Evolutionary conservation across 1,140 invertebrate species (phyloP), one percentile per base, ranked within the genome.

Genomic region (Eubasilissa regina): DNA sequence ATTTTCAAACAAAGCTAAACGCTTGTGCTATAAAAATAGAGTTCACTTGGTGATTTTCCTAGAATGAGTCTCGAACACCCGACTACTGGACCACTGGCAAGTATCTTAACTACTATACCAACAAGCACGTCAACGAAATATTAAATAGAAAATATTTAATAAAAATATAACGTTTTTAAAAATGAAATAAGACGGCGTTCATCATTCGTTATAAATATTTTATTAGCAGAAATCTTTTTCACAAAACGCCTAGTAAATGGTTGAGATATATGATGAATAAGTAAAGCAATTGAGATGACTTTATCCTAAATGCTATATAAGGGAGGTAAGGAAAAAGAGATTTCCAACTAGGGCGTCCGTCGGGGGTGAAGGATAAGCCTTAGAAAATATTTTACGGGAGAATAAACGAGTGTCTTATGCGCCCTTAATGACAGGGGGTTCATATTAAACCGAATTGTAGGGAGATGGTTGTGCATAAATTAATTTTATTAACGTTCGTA

Each of bases 381-480:
- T 48, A 70, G 75, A 74, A 81, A 79, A 76, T 74, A 72, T 44
- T 81, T 64, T 55, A 78, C 72, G 60, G 75, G 43, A 73, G 73
- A 76, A 80, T 80, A 80, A 81, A 81, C 75, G 80, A 80, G 68
- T 70, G 80, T 58, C 76, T 78, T 74, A 81, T 75, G 72, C 75
- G 19, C 70, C 68, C 76, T 48, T 60, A 48, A 78, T 47, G 53
- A 58, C 73, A 62, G 58, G 45, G 55, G 55, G 77, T 72, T 78
- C 64, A 73, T 70, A 82, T 82, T 80, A 82, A 79, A 82, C 79
- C 78, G 80, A 79, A 44, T 77, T 62, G 78, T 77, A 64, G 74
- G 51, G 66, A 76, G 77, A 79, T 66, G 75, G 76, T 82, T 77
- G 77, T 74, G 78, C 80, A 79, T 79, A 79, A 82, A 79, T 82